These are phyloP conservation scores for Leptestheria dahalacensis DNA, from an alignment of 1,140 invertebrate species.

Conservation along the genomic window DNA sequence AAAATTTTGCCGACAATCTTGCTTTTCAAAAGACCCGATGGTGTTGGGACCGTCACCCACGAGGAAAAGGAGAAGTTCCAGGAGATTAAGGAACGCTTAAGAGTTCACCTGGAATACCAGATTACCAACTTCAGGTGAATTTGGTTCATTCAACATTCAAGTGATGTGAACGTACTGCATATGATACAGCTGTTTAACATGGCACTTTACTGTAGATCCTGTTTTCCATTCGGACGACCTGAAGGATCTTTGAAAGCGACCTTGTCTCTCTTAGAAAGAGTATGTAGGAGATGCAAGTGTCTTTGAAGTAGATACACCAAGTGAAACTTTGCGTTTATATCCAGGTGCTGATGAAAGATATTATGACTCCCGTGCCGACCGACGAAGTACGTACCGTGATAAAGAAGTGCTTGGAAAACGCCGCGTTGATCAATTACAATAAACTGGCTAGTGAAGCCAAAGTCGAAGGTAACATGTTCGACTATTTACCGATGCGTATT, in stretches of 20 bases:
- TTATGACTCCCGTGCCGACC: conserved; percentile 87
- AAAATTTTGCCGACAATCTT: not conserved
- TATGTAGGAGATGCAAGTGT: conserved; percentile 25
- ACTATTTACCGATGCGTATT: not conserved
- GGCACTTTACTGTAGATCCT: conserved; percentile 48
- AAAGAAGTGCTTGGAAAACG: conserved; percentile 91
- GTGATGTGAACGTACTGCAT: not conserved
- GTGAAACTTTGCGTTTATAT: conserved; percentile 1
- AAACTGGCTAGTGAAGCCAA: conserved; percentile 91
- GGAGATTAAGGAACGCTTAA: conserved; percentile 87
- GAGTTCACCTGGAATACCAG: conserved; percentile 87
- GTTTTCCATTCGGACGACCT: conserved; percentile 95
- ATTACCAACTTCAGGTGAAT: conserved; percentile 92
- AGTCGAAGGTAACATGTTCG: conserved; percentile 64
- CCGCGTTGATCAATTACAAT: conserved; percentile 93
- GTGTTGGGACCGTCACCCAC: conserved; percentile 91
- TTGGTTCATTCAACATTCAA: not conserved
- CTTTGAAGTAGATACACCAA: too few species aligned
- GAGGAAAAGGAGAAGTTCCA: conserved; percentile 97
- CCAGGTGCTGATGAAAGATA: conserved; percentile 93
- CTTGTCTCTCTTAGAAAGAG: conserved; percentile 84
- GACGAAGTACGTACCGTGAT: conserved; percentile 94
- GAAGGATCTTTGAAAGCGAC: conserved; percentile 95
- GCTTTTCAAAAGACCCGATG: conserved; percentile 62
- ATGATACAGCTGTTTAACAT: conserved; percentile 7